Base-by-base conservation (phyloP, 2,888 invertebrate genomes). In the Celastrina argiolus region DNA sequence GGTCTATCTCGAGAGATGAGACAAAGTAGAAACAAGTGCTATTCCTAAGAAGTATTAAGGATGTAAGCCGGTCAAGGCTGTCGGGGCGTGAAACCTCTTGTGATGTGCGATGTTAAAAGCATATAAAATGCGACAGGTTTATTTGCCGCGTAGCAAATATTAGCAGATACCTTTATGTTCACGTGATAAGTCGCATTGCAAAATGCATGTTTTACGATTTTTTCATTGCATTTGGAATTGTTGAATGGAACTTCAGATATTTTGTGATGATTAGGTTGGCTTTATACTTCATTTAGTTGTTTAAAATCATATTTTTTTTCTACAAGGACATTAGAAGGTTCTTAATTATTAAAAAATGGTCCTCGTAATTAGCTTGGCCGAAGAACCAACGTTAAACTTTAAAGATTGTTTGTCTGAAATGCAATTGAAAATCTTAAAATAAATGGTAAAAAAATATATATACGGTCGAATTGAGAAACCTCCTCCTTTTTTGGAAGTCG, bases 91-190 rank as follows among this genome's bases (percentile, higher is more conserved):
- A 39, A 39, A 39, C 39, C 34, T 59, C 59, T 59, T 34, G 34
- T 61, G 51, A 51, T 51, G 61, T 61, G 61, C 34, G 61, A 39
- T 61, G 61, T 61, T 36, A 61, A 36, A 36, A 39, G 61, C 61
- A 34, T 36, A 36, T 36, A 36, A 51, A 36, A 22, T 18, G 61
- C 18, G 61, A 36, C 34, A 61, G 61, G 61, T 36, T 12, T 14
- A 36, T 16, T 61, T 14, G 34, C 12, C 39, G 22, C 61, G 34
- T 16, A 51, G 51, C 51, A 51, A 51, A 51, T 51, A 51, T 51
- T 51, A 51, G 51, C 51, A 51, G 51, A 51, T 22, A 51, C 22
- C 22, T 45, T 45, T 45, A 18, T 45, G 51, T 51, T 51, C 22
- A 51, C 51, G 51, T 63, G 45, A 31, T 18, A 45, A 45, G 51